Evolutionary conservation across 1,140 invertebrate genomes (phyloP).

Genomic region (Drosophila paulistorum): DNA sequence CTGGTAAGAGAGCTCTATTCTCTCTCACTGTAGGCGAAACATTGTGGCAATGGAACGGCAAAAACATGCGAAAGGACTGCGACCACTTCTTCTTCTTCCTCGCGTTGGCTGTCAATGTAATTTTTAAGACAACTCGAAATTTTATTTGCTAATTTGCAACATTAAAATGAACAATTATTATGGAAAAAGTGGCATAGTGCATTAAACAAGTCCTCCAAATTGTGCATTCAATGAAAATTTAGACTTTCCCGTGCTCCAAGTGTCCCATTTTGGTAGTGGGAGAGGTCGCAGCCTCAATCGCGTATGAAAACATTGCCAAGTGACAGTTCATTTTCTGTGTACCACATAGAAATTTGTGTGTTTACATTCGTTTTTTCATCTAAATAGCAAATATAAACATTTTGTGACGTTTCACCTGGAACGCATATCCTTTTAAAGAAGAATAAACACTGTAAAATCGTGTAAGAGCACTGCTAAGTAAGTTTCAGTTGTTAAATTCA

Average conservation of each 20-base stretch:
- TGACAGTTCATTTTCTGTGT: slow-evolving; percentile 12
- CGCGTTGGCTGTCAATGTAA: slow-evolving; percentile 7
- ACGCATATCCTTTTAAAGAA: neutral
- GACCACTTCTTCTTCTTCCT: slow-evolving; percentile 2
- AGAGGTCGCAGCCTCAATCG: slow-evolving; percentile 6
- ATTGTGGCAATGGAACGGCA: slow-evolving; percentile 18
- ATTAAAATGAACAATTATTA: neutral
- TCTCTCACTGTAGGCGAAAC: neutral
- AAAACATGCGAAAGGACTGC: slow-evolving; percentile 2
- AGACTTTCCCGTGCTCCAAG: neutral
- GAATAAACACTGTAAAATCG: neutral
- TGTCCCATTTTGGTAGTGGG: neutral
- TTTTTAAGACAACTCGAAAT: slow-evolving; percentile 2
- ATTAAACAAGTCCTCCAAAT: neutral
- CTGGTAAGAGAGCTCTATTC: neutral
- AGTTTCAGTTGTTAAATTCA: neutral
- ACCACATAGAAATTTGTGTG: slow-evolving; percentile 13
- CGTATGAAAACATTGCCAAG: slow-evolving; percentile 9
- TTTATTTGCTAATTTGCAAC: neutral
- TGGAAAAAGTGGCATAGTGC: neutral
- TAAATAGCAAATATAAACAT: slow-evolving; percentile 9
- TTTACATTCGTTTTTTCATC: slow-evolving; percentile 1
- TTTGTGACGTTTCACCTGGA: neutral
- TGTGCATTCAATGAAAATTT: neutral
- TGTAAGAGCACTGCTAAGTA: neutral